These are phyloP conservation scores for Luscinia megarhynchos DNA, from an alignment of 2,797 vertebrate species.

Conservation along the genomic window DNA sequence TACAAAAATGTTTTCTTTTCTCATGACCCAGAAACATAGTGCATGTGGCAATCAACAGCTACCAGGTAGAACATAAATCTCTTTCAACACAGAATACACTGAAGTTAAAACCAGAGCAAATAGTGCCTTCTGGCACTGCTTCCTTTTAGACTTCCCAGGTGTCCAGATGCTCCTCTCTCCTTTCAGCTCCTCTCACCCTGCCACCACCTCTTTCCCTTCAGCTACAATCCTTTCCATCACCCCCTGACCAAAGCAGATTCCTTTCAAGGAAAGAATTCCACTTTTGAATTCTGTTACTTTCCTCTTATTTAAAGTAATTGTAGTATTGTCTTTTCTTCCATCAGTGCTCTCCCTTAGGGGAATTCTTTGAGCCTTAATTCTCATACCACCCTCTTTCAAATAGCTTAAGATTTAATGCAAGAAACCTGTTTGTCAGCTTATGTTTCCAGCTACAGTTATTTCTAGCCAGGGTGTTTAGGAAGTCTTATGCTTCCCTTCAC, in stretches of 20 bases:
- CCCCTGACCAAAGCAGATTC: constrained; percentile 29
- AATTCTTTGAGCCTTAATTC: constrained; percentile 51
- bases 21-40: not conserved
- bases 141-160: not conserved
- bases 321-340: constrained; percentile 61
- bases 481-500: not conserved
- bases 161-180: not conserved
- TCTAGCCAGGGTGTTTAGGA: constrained; percentile 42
- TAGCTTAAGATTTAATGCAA: constrained; percentile 62
- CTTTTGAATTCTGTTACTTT: constrained; percentile 43
- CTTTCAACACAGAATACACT: not conserved
- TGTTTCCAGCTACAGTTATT: constrained; percentile 50
- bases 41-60: not conserved
- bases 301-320: constrained; percentile 64
- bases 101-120: constrained; percentile 23
- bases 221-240: not conserved
- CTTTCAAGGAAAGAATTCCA: constrained; percentile 52
- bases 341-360: constrained; percentile 48
- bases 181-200: not conserved
- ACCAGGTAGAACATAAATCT: not conserved
- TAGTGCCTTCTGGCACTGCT: not conserved
- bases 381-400: constrained; percentile 45
- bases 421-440: constrained; percentile 53
- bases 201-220: not conserved
- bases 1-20: not conserved